Evolutionary conservation across 2,113 vertebrate genomes (phyloP).

Genomic region (Mirza zaza): DNA sequence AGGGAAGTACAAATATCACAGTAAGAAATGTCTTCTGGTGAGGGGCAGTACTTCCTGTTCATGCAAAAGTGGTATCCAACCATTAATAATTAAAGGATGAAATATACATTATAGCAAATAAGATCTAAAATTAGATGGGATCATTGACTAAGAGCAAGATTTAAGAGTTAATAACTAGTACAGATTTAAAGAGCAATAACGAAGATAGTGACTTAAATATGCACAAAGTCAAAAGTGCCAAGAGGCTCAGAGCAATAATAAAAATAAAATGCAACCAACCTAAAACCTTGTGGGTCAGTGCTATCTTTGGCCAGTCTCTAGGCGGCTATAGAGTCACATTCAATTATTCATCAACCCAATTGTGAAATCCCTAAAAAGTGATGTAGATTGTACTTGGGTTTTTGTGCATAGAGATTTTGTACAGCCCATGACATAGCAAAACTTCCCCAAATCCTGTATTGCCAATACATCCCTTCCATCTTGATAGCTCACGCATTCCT

Average conservation of each 20-base stretch:
- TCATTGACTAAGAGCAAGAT: not conserved
- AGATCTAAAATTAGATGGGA: not conserved
- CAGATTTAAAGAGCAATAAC: not conserved
- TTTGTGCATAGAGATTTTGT: not conserved
- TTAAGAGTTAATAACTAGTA: not conserved
- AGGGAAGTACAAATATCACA: not conserved
- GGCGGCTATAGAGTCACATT: not conserved
- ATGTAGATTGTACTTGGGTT: not conserved
- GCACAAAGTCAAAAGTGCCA: not conserved
- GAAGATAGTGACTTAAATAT: not conserved
- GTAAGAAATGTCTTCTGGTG: not conserved
- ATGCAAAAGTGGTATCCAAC: not conserved
- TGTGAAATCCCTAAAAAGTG: not conserved
- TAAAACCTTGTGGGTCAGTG: not conserved
- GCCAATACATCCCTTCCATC: not conserved
- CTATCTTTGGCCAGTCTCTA: not conserved
- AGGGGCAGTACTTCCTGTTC: not conserved
- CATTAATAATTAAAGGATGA: not conserved
- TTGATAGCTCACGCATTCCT: not conserved
- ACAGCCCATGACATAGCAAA: not conserved
- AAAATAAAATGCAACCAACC: not conserved
- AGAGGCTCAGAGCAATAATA: not conserved
- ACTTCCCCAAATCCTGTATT: not conserved
- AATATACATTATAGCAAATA: not conserved
- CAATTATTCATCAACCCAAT: not conserved